Base-by-base conservation (phyloP, 2,113 vertebrate species). In the Pipa parva region DNA sequence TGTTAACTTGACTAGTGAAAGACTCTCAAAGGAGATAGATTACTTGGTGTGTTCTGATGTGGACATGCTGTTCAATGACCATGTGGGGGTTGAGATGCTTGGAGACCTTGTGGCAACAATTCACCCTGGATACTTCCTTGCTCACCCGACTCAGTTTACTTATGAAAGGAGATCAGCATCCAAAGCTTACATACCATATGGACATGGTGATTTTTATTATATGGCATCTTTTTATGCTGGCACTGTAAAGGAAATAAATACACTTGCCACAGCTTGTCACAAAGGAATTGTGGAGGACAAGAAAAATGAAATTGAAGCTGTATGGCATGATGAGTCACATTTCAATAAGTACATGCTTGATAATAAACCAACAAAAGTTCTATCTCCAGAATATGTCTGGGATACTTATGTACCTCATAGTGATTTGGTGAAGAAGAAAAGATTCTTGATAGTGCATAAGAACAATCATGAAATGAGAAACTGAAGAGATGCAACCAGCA, bases 271-370 rank as follows among this genome's bases (percentile, higher is more conserved):
- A 48, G 71, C 54, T 49, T 91, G 89, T 73, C 77, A 83, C 61
- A 50, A 48, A 71, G 72, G 74, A 63, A 84, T 90, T 18, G 75
- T 88, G 74, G 70, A 59, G 0, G 90, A 92, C 37, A 85, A 89
- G 52, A 79, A 74, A 63, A 81, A 79, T 0, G 75, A 74, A 56
- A 72, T 90, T 17, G 72, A 85, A 79, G 91, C 90, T 0, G 77
- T 72, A 56, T 85, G 88, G 87, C 87, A 87, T 71, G 89, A 91
- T 61, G 89, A 92, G 73, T 91, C 88, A 15, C 86, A 92, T 71
- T 80, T 91, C 52, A 92, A 90, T 68, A 81, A 78, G 46, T 80
- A 72, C 63, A 82, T 92, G 63, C 71, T 89, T 50, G 74, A 74
- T 3, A 77, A 85, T 63, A 92, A 89, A 59, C 90, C 88, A 2